Conservation (phyloP, 2,888 invertebrate species). For the Atrina japonica region DNA sequence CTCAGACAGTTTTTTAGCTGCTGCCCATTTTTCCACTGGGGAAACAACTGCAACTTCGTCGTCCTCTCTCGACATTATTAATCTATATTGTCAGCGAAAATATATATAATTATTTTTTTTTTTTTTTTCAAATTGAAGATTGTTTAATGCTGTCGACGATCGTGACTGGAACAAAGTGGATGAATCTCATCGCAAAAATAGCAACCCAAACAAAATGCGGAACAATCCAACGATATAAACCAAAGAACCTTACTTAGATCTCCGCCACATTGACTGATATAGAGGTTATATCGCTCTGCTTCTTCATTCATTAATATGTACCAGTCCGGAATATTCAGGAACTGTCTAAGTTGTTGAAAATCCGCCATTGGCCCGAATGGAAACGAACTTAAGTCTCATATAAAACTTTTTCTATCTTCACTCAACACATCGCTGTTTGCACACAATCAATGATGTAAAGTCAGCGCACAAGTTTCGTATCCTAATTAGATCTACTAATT, state of each 20-base stretch:
- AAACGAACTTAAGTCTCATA: no score
- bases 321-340: not conserved
- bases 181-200: not conserved
- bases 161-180: not conserved
- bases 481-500: no score
- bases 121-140: no score
- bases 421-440: no score
- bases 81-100: not conserved
- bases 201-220: not conserved
- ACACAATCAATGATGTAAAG: no score
- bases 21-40: conserved; percentile 3
- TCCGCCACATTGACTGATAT: conserved; percentile 1
- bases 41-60: conserved; percentile 1
- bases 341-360: not conserved
- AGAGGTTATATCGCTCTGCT: not conserved
- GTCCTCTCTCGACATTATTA: not conserved
- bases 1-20: conserved; percentile 19
- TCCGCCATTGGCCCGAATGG: no score
- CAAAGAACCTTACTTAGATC: not conserved
- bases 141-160: not conserved
- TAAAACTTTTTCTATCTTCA: no score
- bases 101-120: no score
- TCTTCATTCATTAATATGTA: not conserved
- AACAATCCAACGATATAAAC: not conserved
- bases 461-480: no score